These are phyloP conservation scores for Oryzias javanicus DNA, from an alignment of 2,113 vertebrate genomes.

Conservation along the genomic window DNA sequence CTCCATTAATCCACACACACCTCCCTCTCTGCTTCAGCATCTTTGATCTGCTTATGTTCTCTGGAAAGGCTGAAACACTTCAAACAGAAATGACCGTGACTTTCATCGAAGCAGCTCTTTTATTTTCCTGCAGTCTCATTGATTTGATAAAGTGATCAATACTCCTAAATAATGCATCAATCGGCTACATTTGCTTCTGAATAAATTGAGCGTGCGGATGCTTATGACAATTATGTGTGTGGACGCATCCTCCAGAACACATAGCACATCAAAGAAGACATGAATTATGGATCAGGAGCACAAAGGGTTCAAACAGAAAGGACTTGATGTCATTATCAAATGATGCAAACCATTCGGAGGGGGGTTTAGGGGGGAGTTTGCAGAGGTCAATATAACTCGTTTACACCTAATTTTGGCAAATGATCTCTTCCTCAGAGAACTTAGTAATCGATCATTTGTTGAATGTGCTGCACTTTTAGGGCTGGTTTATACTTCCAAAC, in stretches of 20 bases:
- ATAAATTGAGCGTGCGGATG: conserved; percentile 35
- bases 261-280: conserved; percentile 31
- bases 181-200: conserved; percentile 48
- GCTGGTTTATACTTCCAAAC: too few relatives aligned
- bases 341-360: background rate
- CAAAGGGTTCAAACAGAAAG: conserved; percentile 51
- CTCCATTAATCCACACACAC: conserved; percentile 52
- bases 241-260: conserved; percentile 41
- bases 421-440: too few relatives aligned
- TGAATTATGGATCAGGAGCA: conserved; percentile 66
- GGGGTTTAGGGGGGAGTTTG: background rate
- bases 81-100: conserved; percentile 63
- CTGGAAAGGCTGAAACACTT: conserved; percentile 71
- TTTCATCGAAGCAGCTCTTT: conserved; percentile 55
- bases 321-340: conserved; percentile 48
- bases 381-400: background rate
- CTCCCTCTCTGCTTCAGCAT: conserved; percentile 55
- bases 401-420: too few relatives aligned
- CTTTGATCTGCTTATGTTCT: conserved; percentile 75
- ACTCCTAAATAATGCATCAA: conserved; percentile 71
- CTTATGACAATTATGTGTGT: conserved; percentile 53
- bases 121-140: conserved; percentile 54
- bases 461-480: too few relatives aligned
- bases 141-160: conserved; percentile 75
- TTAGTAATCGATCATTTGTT: too few relatives aligned